Conservation (phyloP, 2,113 vertebrate genomes). For the Sinocyclocheilus anshuiensis region DNA sequence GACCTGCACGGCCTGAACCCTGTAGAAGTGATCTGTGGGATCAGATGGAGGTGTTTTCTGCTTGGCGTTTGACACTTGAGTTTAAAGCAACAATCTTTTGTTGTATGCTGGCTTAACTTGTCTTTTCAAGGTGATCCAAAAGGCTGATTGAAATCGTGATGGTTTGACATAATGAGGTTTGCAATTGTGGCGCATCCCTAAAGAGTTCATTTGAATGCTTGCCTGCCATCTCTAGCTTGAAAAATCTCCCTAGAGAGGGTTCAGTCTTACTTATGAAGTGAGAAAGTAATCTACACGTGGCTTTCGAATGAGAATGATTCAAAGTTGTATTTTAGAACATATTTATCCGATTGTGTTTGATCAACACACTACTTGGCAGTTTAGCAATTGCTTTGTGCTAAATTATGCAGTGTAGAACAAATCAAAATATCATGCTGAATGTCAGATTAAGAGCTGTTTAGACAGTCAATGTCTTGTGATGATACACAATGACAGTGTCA, state of each 20-base stretch:
- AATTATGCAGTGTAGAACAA: slow-evolving; percentile 43
- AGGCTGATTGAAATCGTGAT: slow-evolving; percentile 36
- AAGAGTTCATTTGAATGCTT: slow-evolving; percentile 18
- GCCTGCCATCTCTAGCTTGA: background rate
- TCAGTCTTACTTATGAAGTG: background rate
- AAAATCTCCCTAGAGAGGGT: background rate
- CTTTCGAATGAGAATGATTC: background rate
- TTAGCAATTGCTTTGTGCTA: slow-evolving; percentile 31
- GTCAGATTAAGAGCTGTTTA: slow-evolving; percentile 40
- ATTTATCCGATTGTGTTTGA: background rate
- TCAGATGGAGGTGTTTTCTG: background rate
- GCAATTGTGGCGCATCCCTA: slow-evolving; percentile 32
- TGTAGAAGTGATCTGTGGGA: background rate
- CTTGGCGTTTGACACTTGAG: slow-evolving; percentile 1
- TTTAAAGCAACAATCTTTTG: background rate
- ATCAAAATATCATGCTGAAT: slow-evolving; percentile 23
- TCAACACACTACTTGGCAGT: background rate
- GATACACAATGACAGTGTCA: background rate
- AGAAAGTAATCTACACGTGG: background rate
- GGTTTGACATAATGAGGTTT: slow-evolving; percentile 50
- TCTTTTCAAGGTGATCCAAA: slow-evolving; percentile 53
- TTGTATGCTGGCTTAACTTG: background rate
- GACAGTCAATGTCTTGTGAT: background rate
- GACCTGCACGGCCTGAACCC: slow-evolving; percentile 5
- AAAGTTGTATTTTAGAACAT: background rate